Conservation (phyloP, 92 coral and sea anemone species). For the Epizoanthus ramosus region DNA sequence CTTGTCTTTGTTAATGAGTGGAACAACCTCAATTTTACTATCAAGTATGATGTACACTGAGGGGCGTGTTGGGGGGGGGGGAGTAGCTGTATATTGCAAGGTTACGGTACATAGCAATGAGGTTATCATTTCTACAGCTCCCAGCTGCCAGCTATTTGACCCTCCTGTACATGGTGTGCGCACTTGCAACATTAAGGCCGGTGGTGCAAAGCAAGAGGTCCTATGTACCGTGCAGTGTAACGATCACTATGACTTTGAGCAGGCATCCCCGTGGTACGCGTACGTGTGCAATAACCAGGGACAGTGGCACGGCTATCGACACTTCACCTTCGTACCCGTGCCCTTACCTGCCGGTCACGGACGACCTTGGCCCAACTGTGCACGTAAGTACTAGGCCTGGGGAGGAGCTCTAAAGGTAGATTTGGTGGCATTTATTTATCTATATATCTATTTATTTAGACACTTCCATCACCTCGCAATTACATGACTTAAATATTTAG, state of each 20-base stretch:
- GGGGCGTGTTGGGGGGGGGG: too few relatives aligned
- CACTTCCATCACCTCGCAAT: too few relatives aligned
- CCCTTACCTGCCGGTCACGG: conserved; percentile 16
- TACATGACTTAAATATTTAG: too few relatives aligned
- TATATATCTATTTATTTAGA: too few relatives aligned
- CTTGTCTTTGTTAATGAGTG: too few relatives aligned
- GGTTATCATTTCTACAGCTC: conserved; percentile 42
- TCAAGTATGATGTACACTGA: too few relatives aligned
- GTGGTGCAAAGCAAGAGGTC: conserved; percentile 52
- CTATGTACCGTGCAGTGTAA: conserved; percentile 71
- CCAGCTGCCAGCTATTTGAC: conserved; percentile 63
- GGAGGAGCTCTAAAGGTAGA: not conserved
- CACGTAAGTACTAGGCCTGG: conserved; percentile 47
- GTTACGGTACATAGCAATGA: too few relatives aligned
- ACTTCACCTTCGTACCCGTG: conserved; percentile 31
- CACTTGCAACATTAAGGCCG: conserved; percentile 63
- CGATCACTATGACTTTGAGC: conserved; percentile 58
- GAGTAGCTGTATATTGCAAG: too few relatives aligned
- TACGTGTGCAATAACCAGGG: conserved; percentile 67
- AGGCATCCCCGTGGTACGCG: conserved; percentile 42
- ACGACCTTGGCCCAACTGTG: conserved; percentile 78
- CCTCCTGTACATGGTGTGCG: conserved; percentile 75
- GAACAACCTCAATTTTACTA: too few relatives aligned
- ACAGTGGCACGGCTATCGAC: conserved; percentile 65
- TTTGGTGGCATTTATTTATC: too few relatives aligned